A percentile compares a stretch with the other conserved stretches of the same genome.
These are phyloP conservation scores for Lasius platythorax DNA, from an alignment of 2,888 invertebrate species.

Conservation along the genomic window DNA sequence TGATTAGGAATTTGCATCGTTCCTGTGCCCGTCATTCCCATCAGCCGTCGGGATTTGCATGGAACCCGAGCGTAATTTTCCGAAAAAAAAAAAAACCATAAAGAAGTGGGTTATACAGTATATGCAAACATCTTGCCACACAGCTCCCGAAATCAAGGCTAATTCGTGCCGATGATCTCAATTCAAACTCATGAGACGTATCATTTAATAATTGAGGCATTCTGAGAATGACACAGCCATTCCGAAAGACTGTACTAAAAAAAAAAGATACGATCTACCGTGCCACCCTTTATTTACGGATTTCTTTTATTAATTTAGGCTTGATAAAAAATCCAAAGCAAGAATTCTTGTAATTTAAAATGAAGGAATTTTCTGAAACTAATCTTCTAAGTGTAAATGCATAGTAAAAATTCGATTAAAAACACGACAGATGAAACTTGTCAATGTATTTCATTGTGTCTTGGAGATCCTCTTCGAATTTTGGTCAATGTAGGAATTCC, in stretches of 20 bases:
- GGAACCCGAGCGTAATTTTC: conserved; percentile 57
- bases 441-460: not conserved
- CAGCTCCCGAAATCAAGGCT: not conserved
- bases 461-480: not conserved
- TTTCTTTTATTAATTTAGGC: not conserved
- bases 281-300: not conserved
- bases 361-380: not conserved
- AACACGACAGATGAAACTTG: not conserved
- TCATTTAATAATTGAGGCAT: not conserved
- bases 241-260: not conserved
- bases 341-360: not conserved
- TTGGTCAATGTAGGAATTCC: not conserved
- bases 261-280: not conserved
- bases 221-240: not conserved
- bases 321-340: too few relatives aligned
- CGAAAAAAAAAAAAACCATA: conserved; percentile 42
- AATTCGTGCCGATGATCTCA: not conserved
- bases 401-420: not conserved
- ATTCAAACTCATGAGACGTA: not conserved
- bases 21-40: conserved; percentile 77
- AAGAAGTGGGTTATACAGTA: conserved; percentile 9
- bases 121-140: conserved; percentile 27
- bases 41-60: conserved; percentile 63
- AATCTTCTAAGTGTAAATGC: not conserved
- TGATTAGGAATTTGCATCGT: conserved; percentile 79